Percentiles rank a stretch among this genome's conserved stretches.
Evolutionary conservation across 2,113 vertebrate genomes (phyloP).

Genomic region (Axis porcinus): DNA sequence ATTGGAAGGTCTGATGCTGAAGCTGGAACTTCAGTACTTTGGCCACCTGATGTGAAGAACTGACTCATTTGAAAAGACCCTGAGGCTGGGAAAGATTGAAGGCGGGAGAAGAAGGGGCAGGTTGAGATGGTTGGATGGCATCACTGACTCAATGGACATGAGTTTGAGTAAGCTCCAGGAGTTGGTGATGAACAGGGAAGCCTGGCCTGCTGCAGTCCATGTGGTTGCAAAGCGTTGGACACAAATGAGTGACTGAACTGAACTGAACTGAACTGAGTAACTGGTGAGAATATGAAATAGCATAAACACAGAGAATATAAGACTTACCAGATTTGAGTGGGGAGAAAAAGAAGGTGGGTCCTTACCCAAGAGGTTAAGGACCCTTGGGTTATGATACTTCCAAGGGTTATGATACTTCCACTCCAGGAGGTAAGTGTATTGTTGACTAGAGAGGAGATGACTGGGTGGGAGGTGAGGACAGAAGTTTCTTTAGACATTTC

Average conservation of each 20-base stretch:
- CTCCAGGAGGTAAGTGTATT: not conserved
- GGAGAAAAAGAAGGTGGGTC: not conserved
- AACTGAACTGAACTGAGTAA: not conserved
- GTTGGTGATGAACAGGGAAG: not conserved
- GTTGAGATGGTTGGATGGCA: not conserved
- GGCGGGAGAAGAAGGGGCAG: not conserved
- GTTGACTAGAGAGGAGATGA: not conserved
- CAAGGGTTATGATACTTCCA: not conserved
- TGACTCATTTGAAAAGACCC: not conserved
- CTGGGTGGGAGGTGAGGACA: not conserved
- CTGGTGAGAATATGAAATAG: not conserved
- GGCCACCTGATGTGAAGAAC: not conserved
- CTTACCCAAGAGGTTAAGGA: not conserved
- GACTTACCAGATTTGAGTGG: not conserved
- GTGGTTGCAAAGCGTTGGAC: not conserved
- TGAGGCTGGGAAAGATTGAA: not conserved
- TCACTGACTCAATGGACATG: not conserved
- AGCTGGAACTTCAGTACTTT: not conserved
- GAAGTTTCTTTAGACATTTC: not conserved
- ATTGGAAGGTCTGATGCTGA: not conserved
- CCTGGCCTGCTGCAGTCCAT: not conserved
- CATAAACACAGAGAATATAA: not conserved
- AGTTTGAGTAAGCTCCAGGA: not conserved
- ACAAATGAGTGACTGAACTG: not conserved
- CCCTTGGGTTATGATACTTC: not conserved